Evolutionary conservation across 2,797 vertebrate species (phyloP).

Genomic region (Enteromius anoplus): DNA sequence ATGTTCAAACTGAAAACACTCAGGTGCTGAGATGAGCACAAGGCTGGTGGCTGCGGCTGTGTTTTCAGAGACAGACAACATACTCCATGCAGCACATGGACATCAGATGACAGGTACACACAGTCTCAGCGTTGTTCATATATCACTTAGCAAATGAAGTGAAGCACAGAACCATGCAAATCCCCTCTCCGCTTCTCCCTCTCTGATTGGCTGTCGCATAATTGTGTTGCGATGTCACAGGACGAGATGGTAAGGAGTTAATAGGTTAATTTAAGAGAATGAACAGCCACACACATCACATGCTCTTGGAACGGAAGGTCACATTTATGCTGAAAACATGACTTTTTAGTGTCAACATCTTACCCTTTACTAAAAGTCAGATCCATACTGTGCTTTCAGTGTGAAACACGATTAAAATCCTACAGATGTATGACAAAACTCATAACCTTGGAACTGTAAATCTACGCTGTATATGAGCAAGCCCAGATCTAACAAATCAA

Average conservation of each 20-base stretch:
- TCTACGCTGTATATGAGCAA: slow-evolving; percentile 19
- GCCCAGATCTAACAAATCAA: slow-evolving; percentile 54
- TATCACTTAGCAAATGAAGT: slow-evolving; percentile 25
- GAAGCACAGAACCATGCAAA: slow-evolving; percentile 30
- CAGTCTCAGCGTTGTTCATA: slow-evolving; percentile 22
- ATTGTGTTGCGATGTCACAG: slow-evolving; percentile 56
- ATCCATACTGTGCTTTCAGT: background rate
- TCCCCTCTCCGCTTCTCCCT: slow-evolving; percentile 21
- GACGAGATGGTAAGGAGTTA: slow-evolving; percentile 56
- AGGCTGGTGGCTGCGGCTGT: background rate
- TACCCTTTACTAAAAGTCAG: slow-evolving; percentile 17
- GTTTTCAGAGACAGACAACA: slow-evolving; percentile 3
- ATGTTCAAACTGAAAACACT: background rate
- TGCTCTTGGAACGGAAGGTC: slow-evolving; percentile 50
- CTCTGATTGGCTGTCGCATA: slow-evolving; percentile 36
- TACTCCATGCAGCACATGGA: background rate
- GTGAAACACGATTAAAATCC: slow-evolving; percentile 17
- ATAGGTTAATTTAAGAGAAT: slow-evolving; percentile 62
- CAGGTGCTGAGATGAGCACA: background rate
- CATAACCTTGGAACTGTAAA: slow-evolving; percentile 11
- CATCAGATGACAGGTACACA: slow-evolving; percentile 33
- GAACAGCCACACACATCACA: slow-evolving; percentile 57
- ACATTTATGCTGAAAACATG: slow-evolving; percentile 40
- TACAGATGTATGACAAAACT: slow-evolving; percentile 7
- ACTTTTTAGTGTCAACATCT: slow-evolving; percentile 30